Evolutionary conservation across 2,113 vertebrate genomes (phyloP).

Genomic region (Haplochromis vanheusdeni): DNA sequence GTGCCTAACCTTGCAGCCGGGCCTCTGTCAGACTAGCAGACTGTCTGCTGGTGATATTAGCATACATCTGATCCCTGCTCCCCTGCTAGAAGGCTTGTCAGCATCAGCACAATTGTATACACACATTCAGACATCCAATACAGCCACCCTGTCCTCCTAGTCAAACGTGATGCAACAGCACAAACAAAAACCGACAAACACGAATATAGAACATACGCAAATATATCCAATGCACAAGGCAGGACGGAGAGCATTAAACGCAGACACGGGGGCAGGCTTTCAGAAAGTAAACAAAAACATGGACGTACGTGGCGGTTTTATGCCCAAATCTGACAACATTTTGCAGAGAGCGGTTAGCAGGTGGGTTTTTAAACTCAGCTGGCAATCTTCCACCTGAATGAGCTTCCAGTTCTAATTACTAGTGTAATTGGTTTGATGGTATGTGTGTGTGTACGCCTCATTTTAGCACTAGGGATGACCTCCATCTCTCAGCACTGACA

Average conservation of each 20-base stretch:
- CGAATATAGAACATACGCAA: conserved; percentile 2
- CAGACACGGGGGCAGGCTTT: neutral
- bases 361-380: conserved; percentile 13
- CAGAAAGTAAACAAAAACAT: neutral
- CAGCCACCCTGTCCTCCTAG: neutral
- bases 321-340: neutral
- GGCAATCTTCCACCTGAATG: conserved; percentile 32
- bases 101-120: conserved; percentile 29
- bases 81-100: conserved; percentile 24
- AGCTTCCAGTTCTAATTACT: conserved; percentile 31
- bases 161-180: conserved; percentile 15
- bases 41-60: conserved; percentile 41
- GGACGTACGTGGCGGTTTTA: neutral
- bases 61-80: conserved; percentile 47
- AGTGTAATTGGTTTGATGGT: conserved; percentile 17
- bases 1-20: conserved; percentile 8
- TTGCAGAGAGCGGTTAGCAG: neutral
- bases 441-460: neutral
- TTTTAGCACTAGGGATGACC: neutral
- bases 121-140: conserved; percentile 42
- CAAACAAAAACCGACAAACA: conserved; percentile 42
- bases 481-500: neutral
- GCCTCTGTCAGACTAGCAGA: conserved; percentile 34
- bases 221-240: neutral
- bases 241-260: neutral